Evolutionary conservation across 1,140 invertebrate species (phyloP).

Genomic region (Drosophila asahinai): DNA sequence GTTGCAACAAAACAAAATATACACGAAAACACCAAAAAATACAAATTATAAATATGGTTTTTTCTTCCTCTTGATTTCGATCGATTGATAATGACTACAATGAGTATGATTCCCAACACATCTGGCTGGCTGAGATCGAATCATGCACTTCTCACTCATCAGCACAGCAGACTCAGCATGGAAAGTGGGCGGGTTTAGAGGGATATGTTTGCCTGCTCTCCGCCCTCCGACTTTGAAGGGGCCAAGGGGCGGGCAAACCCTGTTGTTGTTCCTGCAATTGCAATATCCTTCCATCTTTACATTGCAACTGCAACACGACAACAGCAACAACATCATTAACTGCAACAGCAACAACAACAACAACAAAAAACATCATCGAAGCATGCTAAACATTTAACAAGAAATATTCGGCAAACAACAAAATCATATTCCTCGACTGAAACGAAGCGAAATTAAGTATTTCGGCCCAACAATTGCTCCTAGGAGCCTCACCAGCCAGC

Average conservation of each 20-base stretch:
- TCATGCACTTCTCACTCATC: slow-evolving; percentile 65
- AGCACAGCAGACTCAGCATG: slow-evolving; percentile 62
- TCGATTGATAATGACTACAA: not conserved
- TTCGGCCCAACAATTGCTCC: slow-evolving; percentile 56
- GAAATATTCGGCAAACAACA: slow-evolving; percentile 36
- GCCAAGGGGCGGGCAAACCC: slow-evolving; percentile 62
- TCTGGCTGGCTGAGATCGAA: slow-evolving; percentile 50
- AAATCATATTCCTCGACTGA: slow-evolving; percentile 71
- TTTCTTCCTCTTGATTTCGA: slow-evolving; percentile 38
- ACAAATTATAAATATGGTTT: slow-evolving; percentile 46
- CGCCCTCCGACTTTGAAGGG: slow-evolving; percentile 5
- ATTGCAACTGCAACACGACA: slow-evolving; percentile 30
- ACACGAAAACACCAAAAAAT: slow-evolving; percentile 58
- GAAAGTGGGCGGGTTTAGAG: slow-evolving; percentile 84
- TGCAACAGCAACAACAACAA: slow-evolving; percentile 17
- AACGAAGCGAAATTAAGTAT: slow-evolving; percentile 43
- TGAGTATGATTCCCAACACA: not conserved
- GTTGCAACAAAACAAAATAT: slow-evolving; percentile 71
- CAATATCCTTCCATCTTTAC: slow-evolving; percentile 12
- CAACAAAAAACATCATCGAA: slow-evolving; percentile 46
- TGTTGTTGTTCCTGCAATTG: slow-evolving; percentile 51
- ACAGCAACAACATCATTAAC: slow-evolving; percentile 55
- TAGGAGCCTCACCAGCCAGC: slow-evolving; percentile 45
- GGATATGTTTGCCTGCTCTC: slow-evolving; percentile 80
- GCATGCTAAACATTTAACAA: slow-evolving; percentile 38